Evolutionary conservation across 2,888 invertebrate species (phyloP).

Genomic region (Nudaria mundana): DNA sequence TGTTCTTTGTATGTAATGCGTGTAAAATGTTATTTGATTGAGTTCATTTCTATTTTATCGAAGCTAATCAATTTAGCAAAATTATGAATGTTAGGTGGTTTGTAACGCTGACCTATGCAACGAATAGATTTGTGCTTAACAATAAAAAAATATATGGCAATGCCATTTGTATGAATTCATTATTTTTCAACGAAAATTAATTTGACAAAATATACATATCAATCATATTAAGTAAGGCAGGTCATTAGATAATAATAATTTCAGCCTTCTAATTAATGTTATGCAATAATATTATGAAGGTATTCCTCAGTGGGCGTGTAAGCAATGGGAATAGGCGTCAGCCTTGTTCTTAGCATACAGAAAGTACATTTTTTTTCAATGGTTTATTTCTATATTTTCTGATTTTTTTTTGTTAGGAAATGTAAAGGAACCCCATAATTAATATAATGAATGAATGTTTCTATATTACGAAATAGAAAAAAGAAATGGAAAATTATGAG

Average conservation of each 20-base stretch:
- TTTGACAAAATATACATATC: constrained; percentile 23
- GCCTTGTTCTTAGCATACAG: constrained; percentile 31
- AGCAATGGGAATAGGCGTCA: constrained; percentile 39
- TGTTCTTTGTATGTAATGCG: no score
- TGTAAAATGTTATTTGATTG: no score
- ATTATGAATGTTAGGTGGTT: no score
- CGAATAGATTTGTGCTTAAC: no score
- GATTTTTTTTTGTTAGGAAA: constrained; percentile 24
- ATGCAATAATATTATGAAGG: constrained; percentile 38
- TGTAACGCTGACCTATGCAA: no score
- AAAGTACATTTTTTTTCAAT: constrained; percentile 27
- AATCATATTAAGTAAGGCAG: constrained; percentile 38
- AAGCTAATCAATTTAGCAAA: no score
- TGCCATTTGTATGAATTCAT: no score
- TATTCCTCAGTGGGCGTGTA: constrained; percentile 34
- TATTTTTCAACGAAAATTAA: constrained; percentile 12
- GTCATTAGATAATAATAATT: no score
- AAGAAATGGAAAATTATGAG: constrained; percentile 66
- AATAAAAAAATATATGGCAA: no score
- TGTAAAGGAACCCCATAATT: constrained; percentile 33
- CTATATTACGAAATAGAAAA: constrained; percentile 44
- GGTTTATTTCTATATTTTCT: constrained; percentile 36
- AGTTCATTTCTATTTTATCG: no score
- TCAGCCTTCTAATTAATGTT: constrained; percentile 48
- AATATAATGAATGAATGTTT: constrained; percentile 25